Base-by-base conservation (phyloP, 2,888 invertebrate species). In the Trichogramma dendrolimi region DNA sequence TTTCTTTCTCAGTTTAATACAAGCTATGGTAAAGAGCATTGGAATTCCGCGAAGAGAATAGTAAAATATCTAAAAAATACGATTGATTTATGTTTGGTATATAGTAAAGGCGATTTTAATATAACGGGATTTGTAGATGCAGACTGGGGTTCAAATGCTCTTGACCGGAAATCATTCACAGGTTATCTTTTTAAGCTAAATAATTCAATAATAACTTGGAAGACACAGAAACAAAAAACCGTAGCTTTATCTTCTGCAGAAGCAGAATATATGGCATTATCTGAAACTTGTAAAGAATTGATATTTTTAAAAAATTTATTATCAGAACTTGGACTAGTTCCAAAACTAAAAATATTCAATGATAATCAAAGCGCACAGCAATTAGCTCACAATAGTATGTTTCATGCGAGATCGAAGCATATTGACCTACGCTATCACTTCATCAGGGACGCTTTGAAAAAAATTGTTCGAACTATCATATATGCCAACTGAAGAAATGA, bases 201-300 rank as follows among this genome's bases (percentile, higher is more conserved):
- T 38, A 48, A 43, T 6, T 40, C 52, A n/a, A 47, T 14, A 14
- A 14, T 14, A n/a, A 14, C 1, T 2, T 14, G 1, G 14, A 2
- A 14, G 14, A 14, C 14, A 14, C 14, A 14, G 14, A 61, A 61
- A 14, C 61, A 57, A 38, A 52, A 14, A 48, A 47, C 61, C 5
- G 61, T 61, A 38, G 57, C 61, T 7, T 44, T 57, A 41, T 58
- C 61, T 4, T 46, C 38, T 50, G 41, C 46, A 10, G 60, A 60
- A 50, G 60, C 51, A 42, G 60, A 61, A 27, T 61, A 61, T 46
- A 61, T 56, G 56, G 55, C 52, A 41, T 14, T 61, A 6, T 50
- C 56, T n/a, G 55, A 61, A 11, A 5, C 56, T 7, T n/a, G 38
- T 6, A 56, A 52, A 8, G 56, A 56, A 43, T 38, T 1, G n/a